These are phyloP conservation scores for Reticulitermes speratus DNA, from an alignment of 1,140 invertebrate genomes.

Conservation along the genomic window DNA sequence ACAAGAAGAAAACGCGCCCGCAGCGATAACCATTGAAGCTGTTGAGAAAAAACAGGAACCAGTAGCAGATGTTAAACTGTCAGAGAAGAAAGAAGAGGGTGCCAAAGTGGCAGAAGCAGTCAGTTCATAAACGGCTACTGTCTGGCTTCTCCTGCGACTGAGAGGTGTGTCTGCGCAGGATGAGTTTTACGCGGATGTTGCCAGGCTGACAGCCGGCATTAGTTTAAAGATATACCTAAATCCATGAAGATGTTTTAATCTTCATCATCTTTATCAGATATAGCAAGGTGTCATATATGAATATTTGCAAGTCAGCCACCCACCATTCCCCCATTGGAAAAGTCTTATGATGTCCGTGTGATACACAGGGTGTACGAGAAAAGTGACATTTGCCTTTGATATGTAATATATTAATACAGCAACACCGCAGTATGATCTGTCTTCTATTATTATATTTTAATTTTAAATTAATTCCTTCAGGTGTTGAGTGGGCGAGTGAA, in stretches of 20 bases:
- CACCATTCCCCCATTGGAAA: background rate
- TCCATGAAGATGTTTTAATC: constrained; percentile 8
- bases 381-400: background rate
- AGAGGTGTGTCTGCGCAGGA: too few species aligned
- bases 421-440: background rate
- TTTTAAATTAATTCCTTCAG: background rate
- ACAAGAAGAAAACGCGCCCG: constrained; percentile 35
- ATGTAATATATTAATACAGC: background rate
- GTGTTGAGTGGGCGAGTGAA: background rate
- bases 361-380: too few species aligned
- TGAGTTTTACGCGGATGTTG: too few species aligned
- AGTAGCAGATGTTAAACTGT: background rate
- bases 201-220: too few species aligned
- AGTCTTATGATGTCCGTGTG: too few species aligned
- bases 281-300: too few species aligned
- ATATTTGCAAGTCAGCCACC: background rate
- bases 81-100: background rate
- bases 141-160: too few species aligned
- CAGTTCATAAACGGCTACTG: background rate
- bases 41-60: background rate
- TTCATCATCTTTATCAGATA: background rate
- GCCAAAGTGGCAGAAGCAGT: background rate
- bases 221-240: background rate
- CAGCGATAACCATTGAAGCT: background rate
- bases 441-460: constrained; percentile 18